phyloP scores from a whole-genome alignment of 2,888 invertebrate genomes.

The Caenorhabditis doughertyi region DNA sequence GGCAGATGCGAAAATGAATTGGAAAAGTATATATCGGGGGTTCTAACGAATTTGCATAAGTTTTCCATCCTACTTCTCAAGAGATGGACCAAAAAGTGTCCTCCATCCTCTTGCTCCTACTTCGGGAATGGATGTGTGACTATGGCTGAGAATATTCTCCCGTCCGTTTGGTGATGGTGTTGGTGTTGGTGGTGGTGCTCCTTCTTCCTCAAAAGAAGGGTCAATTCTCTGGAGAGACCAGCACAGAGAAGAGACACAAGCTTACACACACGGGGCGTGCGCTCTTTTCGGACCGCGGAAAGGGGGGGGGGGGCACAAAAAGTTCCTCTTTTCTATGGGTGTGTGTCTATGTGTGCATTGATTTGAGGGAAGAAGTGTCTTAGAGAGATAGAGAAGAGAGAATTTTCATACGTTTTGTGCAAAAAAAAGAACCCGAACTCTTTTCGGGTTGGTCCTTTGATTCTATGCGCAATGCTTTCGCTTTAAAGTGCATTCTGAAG shows the following conservation, averaged over 20 bases:
- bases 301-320: conserved; percentile 22
- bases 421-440: conserved; percentile 5
- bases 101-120: neutral
- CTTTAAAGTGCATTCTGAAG: conserved; percentile 1
- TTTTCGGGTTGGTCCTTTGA: neutral
- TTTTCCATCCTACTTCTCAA: no score
- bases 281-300: no score
- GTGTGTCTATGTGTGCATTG: conserved; percentile 41
- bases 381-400: neutral
- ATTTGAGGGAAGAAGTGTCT: conserved; percentile 24
- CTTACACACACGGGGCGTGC: no score
- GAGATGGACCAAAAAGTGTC: no score
- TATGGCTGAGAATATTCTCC: conserved; percentile 7
- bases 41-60: neutral
- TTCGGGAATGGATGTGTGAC: conserved; percentile 9
- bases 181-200: neutral
- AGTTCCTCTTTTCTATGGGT: conserved; percentile 26
- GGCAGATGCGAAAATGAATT: neutral
- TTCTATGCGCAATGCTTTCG: no score
- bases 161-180: no score
- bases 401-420: conserved; percentile 15
- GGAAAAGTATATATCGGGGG: neutral
- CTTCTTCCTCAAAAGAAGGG: conserved; percentile 34
- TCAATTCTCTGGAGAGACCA: conserved; percentile 51
- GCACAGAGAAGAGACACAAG: neutral